Base-by-base conservation (phyloP, 1,140 invertebrate species). In the Drosophila jambulina region DNA sequence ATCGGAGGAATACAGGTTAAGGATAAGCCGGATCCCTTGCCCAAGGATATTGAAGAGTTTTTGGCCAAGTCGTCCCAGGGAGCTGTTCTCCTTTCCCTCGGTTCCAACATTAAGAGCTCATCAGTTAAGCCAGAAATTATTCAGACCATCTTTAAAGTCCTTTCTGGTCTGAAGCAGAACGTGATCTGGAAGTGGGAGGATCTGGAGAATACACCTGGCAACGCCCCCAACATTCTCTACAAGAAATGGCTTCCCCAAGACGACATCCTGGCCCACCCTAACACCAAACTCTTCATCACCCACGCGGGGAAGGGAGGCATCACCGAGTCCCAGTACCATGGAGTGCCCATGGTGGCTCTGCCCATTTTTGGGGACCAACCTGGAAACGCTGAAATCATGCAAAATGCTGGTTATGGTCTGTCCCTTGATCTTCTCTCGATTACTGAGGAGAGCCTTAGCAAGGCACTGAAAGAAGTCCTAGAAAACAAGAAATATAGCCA, bases 221-320 rank as follows among this genome's bases (percentile, higher is more conserved):
- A 94, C 40, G 93, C 95, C 0, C 42, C 91, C 0, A 97, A 97
- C 91, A 93, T 97, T 2, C 93, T 95, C 46, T 91, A 95, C 6
- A 93, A 92, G 32, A 95, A 95, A 60, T 97, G 96, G 96, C 78
- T 96, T 7, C 96, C 96, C 0, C 96, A 97, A 82, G 95, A 94
- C 63, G 96, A 96, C 72, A 93, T 96, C 75, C 87, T 92, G 1
- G 96, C 94, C 45, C 96, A 96, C 93, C 94, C 93, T 5, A 96
- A 96, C 17, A 49, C 25, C 2, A 95, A 94, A 77, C 93, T 94
- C 0, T 96, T 97, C 75, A 95, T 97, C 27, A 96, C 95, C 0
- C 96, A 97, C 78, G 96, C 95, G 15, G 96, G 96, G 21, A 92
- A 95, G 48, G 94, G 96, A 27, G 96, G 96, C 53, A 93, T 95